phyloP scores from a whole-genome alignment of 2,888 invertebrate species.

The Tipula confusa region DNA sequence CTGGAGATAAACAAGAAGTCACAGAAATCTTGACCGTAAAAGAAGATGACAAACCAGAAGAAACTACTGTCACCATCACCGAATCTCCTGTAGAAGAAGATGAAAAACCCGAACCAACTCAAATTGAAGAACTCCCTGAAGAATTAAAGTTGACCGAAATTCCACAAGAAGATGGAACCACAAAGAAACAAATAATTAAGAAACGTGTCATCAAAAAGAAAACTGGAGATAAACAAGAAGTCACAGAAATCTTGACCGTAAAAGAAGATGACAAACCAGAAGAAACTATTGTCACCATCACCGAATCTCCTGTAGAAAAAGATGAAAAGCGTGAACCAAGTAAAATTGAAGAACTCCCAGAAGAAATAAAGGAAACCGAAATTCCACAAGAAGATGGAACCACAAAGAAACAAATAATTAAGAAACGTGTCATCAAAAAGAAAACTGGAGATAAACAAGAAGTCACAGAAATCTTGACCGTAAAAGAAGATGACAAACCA shows the following conservation, averaged over 20 bases:
- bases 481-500: constrained; percentile 42
- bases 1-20: constrained; percentile 42
- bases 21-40: constrained; percentile 45
- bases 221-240: constrained; percentile 41
- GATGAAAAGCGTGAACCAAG: too few species aligned
- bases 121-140: constrained; percentile 39
- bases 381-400: constrained; percentile 36
- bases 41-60: constrained; percentile 46
- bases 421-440: constrained; percentile 40
- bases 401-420: constrained; percentile 36
- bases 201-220: constrained; percentile 44
- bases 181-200: constrained; percentile 42
- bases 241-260: constrained; percentile 40
- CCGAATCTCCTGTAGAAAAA: constrained; percentile 42
- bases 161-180: constrained; percentile 35
- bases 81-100: constrained; percentile 42
- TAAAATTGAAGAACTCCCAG: constrained; percentile 43
- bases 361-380: constrained; percentile 45
- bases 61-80: constrained; percentile 41
- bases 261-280: constrained; percentile 39
- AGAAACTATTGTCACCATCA: constrained; percentile 46
- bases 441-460: constrained; percentile 41
- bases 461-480: constrained; percentile 41
- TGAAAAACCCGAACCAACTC: constrained; percentile 38
- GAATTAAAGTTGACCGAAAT: constrained; percentile 43